Conservation (phyloP, 2,797 vertebrate species). For the Poecile montanus region DNA sequence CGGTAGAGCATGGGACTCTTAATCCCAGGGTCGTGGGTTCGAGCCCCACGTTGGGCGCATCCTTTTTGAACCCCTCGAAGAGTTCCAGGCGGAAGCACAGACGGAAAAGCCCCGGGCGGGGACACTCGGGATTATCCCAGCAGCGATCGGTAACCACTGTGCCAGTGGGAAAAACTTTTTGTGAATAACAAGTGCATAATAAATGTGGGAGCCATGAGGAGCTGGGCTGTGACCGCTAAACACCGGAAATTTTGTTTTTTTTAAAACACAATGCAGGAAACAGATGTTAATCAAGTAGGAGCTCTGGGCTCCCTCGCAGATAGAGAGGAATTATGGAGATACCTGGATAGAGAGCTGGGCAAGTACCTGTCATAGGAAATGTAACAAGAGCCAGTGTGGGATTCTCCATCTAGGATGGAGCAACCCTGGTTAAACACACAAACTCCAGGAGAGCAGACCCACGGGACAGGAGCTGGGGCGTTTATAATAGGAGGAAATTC, state of each 20-base stretch:
- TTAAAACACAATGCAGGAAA: background rate
- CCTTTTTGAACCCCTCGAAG: accelerated
- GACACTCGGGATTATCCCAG: accelerated
- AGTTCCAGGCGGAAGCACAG: accelerated
- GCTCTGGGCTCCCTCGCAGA: accelerated
- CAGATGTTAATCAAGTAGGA: accelerated
- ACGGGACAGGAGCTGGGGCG: accelerated
- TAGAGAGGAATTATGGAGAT: too few species aligned
- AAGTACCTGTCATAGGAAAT: accelerated
- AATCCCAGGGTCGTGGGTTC: slow-evolving; percentile 76
- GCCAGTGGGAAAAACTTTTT: accelerated
- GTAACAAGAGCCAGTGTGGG: accelerated
- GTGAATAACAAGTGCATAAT: accelerated
- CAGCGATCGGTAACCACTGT: accelerated
- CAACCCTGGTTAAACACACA: background rate
- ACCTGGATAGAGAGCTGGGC: background rate
- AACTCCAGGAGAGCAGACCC: accelerated
- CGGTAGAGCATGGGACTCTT: slow-evolving; percentile 76
- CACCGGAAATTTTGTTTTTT: accelerated
- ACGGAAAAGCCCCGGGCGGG: accelerated
- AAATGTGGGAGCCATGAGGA: accelerated
- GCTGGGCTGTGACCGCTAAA: accelerated
- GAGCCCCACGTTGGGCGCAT: slow-evolving; percentile 73
- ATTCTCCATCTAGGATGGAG: accelerated
- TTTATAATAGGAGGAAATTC: accelerated